Base-by-base conservation (phyloP, 2,888 invertebrate genomes). In the Amphipyra berbera region DNA sequence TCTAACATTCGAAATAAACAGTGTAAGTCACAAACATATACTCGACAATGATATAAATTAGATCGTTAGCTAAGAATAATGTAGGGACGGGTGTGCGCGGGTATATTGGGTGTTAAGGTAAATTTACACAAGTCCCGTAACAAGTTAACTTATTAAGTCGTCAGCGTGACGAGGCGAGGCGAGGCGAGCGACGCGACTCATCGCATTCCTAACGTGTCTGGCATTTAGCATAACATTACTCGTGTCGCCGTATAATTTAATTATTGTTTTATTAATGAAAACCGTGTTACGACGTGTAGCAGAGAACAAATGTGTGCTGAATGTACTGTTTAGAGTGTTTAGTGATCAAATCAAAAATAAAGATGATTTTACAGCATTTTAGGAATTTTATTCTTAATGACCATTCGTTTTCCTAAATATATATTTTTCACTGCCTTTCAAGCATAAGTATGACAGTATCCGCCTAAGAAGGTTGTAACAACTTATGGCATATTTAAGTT, bases 131-230 rank as follows among this genome's bases (percentile, higher is more conserved):
- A 86, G 88, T 85, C 88, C 87, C 88, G 85, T 91, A 89, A 90
- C 93, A 90, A 92, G 88, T 90, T 90, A 90, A 93, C 89, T 92
- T 93, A 93, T 94, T 93, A 93, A 91, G 90, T 90, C 92, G 87
- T 93, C 92, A 90, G 86, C 83, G 79, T 76, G 82, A 84, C 76
- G 81, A 80, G 33, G 41, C 53, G 65, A 68, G n/a, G 68, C 79
- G 75, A 85, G 83, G 82, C 83, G 82, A 73, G 82, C 83, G 82
- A 73, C 76, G 79, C 76, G 83, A 86, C 86, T 88, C 86, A 87
- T 88, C 84, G 88, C 90, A 92, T 92, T 91, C 85, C 88, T 75
- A 68, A 61, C 68, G 61, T 57, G 53, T 44, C 49, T 61, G 46
- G 65, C 61, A 80, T 74, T 78, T 74, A 78, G 71, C 75, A 75